phyloP scores from a whole-genome alignment of 2,888 invertebrate species.

The Cephus sareptanus region DNA sequence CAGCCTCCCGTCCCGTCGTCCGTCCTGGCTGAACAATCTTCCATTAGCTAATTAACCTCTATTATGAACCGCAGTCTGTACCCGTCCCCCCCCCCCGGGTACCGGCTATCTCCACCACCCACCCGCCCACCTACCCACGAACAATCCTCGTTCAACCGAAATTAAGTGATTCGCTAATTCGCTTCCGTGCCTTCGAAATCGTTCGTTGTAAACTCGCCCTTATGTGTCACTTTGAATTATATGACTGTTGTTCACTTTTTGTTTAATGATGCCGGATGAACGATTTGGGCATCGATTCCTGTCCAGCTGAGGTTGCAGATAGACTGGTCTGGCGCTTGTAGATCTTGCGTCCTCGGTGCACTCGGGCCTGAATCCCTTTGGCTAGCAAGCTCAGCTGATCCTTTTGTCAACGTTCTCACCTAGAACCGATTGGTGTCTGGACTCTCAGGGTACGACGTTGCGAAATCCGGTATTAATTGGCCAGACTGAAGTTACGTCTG shows the following conservation, averaged over 20 bases:
- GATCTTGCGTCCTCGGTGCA: neutral
- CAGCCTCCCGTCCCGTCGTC: neutral
- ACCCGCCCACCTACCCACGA: neutral
- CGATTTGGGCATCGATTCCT: neutral
- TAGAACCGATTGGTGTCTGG: neutral
- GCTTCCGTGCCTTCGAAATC: neutral
- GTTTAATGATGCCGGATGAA: too few relatives aligned
- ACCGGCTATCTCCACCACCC: neutral
- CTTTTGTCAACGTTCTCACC: neutral
- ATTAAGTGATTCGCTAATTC: slow-evolving; percentile 14
- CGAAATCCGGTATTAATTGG: neutral
- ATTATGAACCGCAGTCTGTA: slow-evolving; percentile 22
- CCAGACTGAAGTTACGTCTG: neutral
- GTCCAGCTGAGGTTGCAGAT: neutral
- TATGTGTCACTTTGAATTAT: neutral
- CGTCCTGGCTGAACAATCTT: slow-evolving; percentile 30
- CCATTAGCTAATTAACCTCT: slow-evolving; percentile 44
- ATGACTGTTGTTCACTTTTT: too few relatives aligned
- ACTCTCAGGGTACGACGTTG: neutral
- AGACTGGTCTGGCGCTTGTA: neutral
- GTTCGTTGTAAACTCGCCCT: neutral
- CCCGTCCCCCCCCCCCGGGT: slow-evolving; percentile 2
- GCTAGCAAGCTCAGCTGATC: neutral
- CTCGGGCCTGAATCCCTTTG: neutral
- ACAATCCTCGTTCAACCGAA: neutral